Conservation (phyloP, 2,888 invertebrate species). For the Sylvicola cinctus region DNA sequence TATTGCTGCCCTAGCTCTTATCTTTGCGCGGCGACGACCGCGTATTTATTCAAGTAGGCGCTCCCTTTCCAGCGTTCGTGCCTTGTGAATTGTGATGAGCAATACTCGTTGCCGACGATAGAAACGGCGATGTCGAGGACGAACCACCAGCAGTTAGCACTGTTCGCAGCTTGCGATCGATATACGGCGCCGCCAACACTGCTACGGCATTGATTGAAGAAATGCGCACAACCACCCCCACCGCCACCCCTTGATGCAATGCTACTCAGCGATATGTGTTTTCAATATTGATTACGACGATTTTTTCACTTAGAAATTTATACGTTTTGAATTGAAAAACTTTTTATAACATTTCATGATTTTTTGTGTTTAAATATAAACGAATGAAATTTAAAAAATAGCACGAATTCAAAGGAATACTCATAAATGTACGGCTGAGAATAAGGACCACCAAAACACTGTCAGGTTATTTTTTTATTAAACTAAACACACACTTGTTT, state of each 20-base stretch:
- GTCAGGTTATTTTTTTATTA: too few relatives aligned
- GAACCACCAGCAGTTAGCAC: too few relatives aligned
- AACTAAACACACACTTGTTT: too few relatives aligned
- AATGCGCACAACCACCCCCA: neutral
- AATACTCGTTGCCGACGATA: constrained; percentile 3
- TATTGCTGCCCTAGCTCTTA: neutral
- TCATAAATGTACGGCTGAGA: too few relatives aligned
- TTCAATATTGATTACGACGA: constrained; percentile 1
- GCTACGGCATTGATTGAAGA: constrained; percentile 1
- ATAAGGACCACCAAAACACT: too few relatives aligned
- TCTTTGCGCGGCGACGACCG: constrained; percentile 1
- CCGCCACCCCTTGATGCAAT: too few relatives aligned
- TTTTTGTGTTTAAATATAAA: constrained; percentile 21
- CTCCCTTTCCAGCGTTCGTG: constrained; percentile 4
- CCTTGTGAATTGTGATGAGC: constrained; percentile 1
- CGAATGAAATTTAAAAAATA: constrained; percentile 25
- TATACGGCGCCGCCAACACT: too few relatives aligned
- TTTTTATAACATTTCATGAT: constrained; percentile 21
- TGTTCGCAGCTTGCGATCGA: too few relatives aligned
- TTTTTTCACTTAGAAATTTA: constrained; percentile 1
- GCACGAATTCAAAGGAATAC: constrained; percentile 19
- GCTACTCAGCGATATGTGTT: constrained; percentile 1
- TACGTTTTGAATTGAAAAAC: constrained; percentile 18
- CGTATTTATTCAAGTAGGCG: constrained; percentile 5
- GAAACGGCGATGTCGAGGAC: constrained; percentile 1